phyloP scores from a whole-genome alignment of 2,888 invertebrate genomes.

The Galerucella nymphaeae region DNA sequence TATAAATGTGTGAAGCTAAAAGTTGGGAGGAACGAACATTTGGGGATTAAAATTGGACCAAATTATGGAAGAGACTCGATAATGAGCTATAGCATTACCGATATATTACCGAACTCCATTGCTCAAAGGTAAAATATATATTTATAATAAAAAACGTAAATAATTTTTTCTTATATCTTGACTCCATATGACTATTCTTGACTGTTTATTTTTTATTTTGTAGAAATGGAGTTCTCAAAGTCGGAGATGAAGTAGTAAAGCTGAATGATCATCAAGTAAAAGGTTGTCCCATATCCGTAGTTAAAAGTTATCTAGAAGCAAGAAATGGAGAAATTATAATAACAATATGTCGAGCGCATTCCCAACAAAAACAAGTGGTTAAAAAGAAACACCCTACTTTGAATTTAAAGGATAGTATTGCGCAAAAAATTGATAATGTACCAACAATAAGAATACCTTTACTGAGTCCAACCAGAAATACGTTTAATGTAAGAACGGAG shows the following conservation, averaged over 20 bases:
- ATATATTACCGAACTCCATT: constrained; percentile 66
- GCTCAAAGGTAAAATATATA: constrained; percentile 65
- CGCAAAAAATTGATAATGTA: constrained; percentile 1
- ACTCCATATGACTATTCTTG: too few species aligned
- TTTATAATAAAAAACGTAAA: neutral
- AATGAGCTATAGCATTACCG: constrained; percentile 65
- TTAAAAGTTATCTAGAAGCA: constrained; percentile 63
- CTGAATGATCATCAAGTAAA: constrained; percentile 86
- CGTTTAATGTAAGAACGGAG: constrained; percentile 12
- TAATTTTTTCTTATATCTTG: too few species aligned
- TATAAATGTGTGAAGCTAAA: constrained; percentile 58
- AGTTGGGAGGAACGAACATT: constrained; percentile 48
- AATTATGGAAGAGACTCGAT: constrained; percentile 46
- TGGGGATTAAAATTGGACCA: constrained; percentile 55
- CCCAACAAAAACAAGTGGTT: constrained; percentile 21
- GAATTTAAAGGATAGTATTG: constrained; percentile 14
- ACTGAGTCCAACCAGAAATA: constrained; percentile 35
- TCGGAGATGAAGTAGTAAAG: constrained; percentile 91
- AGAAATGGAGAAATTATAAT: constrained; percentile 65
- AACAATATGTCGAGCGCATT: constrained; percentile 50
- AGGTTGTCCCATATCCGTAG: constrained; percentile 76
- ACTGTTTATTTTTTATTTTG: constrained; percentile 42
- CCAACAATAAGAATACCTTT: constrained; percentile 22
- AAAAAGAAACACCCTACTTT: constrained; percentile 46
- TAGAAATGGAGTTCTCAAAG: constrained; percentile 83